phyloP scores from a whole-genome alignment of 2,888 invertebrate species.

The Hypsopygia costalis region DNA sequence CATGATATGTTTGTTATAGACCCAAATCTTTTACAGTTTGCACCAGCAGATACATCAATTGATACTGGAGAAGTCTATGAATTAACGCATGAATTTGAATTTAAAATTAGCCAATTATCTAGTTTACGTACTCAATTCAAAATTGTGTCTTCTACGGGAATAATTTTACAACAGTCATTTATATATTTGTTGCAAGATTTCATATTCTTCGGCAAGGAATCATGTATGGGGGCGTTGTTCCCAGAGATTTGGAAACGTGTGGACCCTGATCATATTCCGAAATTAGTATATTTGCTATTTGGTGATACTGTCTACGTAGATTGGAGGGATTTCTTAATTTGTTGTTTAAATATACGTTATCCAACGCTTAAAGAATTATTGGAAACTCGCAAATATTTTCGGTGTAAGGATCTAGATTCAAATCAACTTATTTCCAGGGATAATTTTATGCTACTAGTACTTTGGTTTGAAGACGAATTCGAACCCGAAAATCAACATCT shows the following conservation, averaged over 20 bases:
- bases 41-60: slow-evolving; percentile 25
- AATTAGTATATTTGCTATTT: slow-evolving; percentile 68
- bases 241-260: slow-evolving; percentile 62
- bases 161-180: slow-evolving; percentile 65
- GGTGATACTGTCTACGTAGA: slow-evolving; percentile 79
- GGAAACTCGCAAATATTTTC: slow-evolving; percentile 63
- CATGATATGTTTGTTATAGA: slow-evolving; percentile 72
- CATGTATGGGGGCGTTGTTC: slow-evolving; percentile 52
- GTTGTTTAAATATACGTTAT: slow-evolving; percentile 76
- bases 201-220: slow-evolving; percentile 65
- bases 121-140: slow-evolving; percentile 55
- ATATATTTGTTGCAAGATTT: slow-evolving; percentile 77
- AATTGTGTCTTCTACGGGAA: slow-evolving; percentile 63
- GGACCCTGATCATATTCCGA: slow-evolving; percentile 60
- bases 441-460: slow-evolving; percentile 41
- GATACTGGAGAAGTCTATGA: slow-evolving; percentile 34
- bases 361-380: slow-evolving; percentile 79
- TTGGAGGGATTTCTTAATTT: slow-evolving; percentile 85
- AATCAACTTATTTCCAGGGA: slow-evolving; percentile 56
- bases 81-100: slow-evolving; percentile 34
- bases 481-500: slow-evolving; percentile 35
- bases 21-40: slow-evolving; percentile 60
- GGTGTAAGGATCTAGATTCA: slow-evolving; percentile 61
- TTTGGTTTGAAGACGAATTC: slow-evolving; percentile 66
- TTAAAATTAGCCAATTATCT: slow-evolving; percentile 57